Conservation (phyloP, 2,888 invertebrate genomes). For the Margaritifera margaritifera region DNA sequence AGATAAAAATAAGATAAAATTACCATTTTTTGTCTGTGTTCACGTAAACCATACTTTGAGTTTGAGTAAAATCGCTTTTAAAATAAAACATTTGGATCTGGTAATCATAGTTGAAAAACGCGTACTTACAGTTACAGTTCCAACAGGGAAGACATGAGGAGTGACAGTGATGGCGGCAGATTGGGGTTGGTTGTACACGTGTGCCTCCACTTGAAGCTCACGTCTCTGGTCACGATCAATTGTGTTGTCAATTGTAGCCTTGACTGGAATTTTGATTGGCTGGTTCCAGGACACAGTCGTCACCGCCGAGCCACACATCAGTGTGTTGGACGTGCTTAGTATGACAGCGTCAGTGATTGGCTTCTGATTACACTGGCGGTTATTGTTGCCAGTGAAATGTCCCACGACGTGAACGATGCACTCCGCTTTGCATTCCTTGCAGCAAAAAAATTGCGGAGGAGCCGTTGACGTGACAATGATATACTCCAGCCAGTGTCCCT, state of each 20-base stretch:
- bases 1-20: no score
- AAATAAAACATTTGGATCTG: no score
- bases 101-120: no score
- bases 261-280: slow-evolving; percentile 41
- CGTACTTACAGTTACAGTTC: slow-evolving; percentile 15
- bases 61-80: no score
- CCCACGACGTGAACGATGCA: slow-evolving; percentile 52
- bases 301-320: slow-evolving; percentile 44
- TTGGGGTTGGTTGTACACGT: slow-evolving; percentile 36
- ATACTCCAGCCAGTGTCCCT: slow-evolving; percentile 39
- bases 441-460: slow-evolving; percentile 54
- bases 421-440: slow-evolving; percentile 45
- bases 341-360: slow-evolving; percentile 39
- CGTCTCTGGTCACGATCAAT: slow-evolving; percentile 45
- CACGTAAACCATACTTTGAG: no score
- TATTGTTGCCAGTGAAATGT: slow-evolving; percentile 28
- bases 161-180: slow-evolving; percentile 29
- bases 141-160: slow-evolving; percentile 23
- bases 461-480: slow-evolving; percentile 45
- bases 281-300: slow-evolving; percentile 45
- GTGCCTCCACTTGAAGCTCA: slow-evolving; percentile 29
- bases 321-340: slow-evolving; percentile 27
- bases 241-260: slow-evolving; percentile 48
- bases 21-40: no score
- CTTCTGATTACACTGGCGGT: slow-evolving; percentile 35